Percentiles rank a stretch among this genome's conserved stretches.
Evolutionary conservation across 2,888 invertebrate species (phyloP).

Genomic region (Iselma pallidipennis): DNA sequence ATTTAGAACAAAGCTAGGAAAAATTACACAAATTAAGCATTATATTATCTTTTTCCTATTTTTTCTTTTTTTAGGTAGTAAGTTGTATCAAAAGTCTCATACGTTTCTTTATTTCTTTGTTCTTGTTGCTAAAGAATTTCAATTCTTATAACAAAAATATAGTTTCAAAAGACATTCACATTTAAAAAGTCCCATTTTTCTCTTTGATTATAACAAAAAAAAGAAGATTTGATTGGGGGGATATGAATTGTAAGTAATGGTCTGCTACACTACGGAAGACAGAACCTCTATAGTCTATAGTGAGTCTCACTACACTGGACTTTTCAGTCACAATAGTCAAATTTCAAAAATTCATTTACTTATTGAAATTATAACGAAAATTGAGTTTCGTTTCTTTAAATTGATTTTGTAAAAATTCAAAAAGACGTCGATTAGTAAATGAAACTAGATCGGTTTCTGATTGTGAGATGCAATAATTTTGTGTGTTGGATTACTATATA

Average conservation of each 20-base stretch:
- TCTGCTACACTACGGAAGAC: conserved; percentile 40
- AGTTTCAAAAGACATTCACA: conserved; percentile 25
- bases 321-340: conserved; percentile 30
- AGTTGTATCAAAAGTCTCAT: conserved; percentile 42
- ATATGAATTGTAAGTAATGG: conserved; percentile 24
- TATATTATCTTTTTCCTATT: background rate
- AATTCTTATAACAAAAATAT: conserved; percentile 37
- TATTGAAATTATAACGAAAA: too few relatives aligned
- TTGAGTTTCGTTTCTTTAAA: too few relatives aligned
- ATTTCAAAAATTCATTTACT: too few relatives aligned
- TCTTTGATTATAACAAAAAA: too few relatives aligned
- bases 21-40: conserved; percentile 29
- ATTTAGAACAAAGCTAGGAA: conserved; percentile 50
- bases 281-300: conserved; percentile 31
- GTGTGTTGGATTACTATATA: too few relatives aligned
- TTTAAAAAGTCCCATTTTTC: conserved; percentile 24
- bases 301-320: conserved; percentile 27
- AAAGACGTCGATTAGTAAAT: too few relatives aligned
- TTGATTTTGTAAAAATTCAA: too few relatives aligned
- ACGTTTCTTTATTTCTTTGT: conserved; percentile 11
- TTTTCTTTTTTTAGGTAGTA: conserved; percentile 15
- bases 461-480: background rate
- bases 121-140: conserved; percentile 18
- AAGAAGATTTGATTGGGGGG: too few relatives aligned
- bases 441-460: background rate